Evolutionary conservation across 2,113 vertebrate genomes (phyloP).

Genomic region (Polypterus bichir): DNA sequence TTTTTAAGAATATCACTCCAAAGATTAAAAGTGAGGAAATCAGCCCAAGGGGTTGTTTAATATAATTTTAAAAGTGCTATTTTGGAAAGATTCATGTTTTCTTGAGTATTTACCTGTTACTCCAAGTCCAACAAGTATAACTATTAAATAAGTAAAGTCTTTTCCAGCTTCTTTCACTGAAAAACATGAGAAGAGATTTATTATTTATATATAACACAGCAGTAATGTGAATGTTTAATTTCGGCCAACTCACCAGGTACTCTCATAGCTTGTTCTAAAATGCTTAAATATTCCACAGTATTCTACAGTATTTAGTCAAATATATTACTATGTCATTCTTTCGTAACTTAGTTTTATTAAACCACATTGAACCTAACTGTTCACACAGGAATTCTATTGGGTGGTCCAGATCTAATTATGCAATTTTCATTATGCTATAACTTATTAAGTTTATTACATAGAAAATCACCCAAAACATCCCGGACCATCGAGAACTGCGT

Average conservation of each 20-base stretch:
- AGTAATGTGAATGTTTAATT: background rate
- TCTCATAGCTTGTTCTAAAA: background rate
- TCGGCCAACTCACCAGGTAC: too few species aligned
- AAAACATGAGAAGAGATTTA: conserved; percentile 17
- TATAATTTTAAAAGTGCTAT: background rate
- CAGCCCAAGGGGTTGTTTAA: conserved; percentile 9
- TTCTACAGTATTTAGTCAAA: background rate
- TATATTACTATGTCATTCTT: too few species aligned
- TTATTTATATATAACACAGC: background rate
- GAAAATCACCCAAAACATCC: too few species aligned
- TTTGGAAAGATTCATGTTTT: conserved; percentile 13
- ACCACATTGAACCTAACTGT: too few species aligned
- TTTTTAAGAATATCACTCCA: background rate
- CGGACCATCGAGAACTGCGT: too few species aligned
- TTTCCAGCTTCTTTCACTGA: conserved; percentile 81
- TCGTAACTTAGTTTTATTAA: too few species aligned
- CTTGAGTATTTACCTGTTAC: conserved; percentile 66
- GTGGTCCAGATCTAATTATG: too few species aligned
- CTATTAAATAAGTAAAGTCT: conserved; percentile 79
- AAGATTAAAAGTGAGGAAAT: conserved; percentile 21
- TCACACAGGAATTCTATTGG: too few species aligned
- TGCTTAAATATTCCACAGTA: accelerated
- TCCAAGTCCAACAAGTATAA: conserved; percentile 74
- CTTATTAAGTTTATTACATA: too few species aligned
- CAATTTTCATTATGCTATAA: too few species aligned